These are phyloP conservation scores for Bothrops jararaca DNA, from an alignment of 2,113 vertebrate genomes.

Conservation along the genomic window DNA sequence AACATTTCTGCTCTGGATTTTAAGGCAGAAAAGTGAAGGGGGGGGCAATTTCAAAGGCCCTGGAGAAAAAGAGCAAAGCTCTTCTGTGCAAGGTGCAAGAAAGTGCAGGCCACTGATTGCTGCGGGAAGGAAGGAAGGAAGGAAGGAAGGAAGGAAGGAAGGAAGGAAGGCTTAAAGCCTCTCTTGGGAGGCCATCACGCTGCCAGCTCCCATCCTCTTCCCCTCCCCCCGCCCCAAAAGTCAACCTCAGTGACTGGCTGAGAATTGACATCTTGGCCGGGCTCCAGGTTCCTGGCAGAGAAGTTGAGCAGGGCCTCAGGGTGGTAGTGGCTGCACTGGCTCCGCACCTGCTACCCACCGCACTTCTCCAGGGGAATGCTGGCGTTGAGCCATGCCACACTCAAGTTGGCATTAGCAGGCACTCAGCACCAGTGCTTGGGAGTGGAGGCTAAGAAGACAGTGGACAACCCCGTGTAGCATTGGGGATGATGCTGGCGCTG, in stretches of 20 bases:
- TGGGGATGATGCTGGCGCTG: slow-evolving; percentile 77
- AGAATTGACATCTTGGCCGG: slow-evolving; percentile 54
- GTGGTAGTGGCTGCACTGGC: slow-evolving; percentile 52
- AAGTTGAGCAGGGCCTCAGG: slow-evolving; percentile 31
- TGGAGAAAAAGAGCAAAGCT: too few species aligned
- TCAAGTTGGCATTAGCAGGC: slow-evolving; percentile 78
- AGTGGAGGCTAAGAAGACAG: slow-evolving; percentile 78
- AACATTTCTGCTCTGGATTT: too few species aligned
- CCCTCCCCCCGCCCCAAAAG: too few species aligned
- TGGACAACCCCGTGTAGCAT: slow-evolving; percentile 71
- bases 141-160: too few species aligned
- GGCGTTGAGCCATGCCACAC: slow-evolving; percentile 78
- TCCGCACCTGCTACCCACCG: slow-evolving; percentile 40
- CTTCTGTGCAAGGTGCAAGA: too few species aligned
- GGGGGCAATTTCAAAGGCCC: too few species aligned
- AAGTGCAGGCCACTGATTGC: too few species aligned
- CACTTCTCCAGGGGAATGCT: slow-evolving; percentile 72
- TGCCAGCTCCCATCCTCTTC: too few species aligned
- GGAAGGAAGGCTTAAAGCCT: too few species aligned
- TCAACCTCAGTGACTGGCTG: slow-evolving; percentile 38
- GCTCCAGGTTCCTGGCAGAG: slow-evolving; percentile 31
- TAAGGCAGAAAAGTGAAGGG: too few species aligned
- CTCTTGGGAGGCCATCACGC: background rate
- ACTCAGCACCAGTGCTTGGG: slow-evolving; percentile 81
- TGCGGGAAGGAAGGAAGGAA: too few species aligned